A percentile compares a stretch with the other conserved stretches of the same genome.
Conservation (phyloP, 2,888 invertebrate species). For the Anoncus sp. region DNA sequence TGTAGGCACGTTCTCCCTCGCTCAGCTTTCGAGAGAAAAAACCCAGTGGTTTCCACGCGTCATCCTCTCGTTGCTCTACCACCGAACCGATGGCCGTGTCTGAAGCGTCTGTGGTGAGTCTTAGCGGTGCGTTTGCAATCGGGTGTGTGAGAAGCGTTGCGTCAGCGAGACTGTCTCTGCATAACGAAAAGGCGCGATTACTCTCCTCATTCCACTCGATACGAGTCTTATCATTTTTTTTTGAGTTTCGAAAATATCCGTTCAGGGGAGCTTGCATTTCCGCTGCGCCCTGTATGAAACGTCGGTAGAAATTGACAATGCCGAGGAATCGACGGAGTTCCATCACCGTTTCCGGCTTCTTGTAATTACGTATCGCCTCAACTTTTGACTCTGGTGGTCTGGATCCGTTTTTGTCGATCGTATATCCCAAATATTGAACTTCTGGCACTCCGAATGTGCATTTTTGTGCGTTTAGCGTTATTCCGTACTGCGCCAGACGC, state of each 20-base stretch:
- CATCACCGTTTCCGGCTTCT: slow-evolving; percentile 71
- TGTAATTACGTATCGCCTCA: slow-evolving; percentile 69
- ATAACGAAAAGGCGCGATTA: neutral
- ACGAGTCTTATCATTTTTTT: slow-evolving; percentile 46
- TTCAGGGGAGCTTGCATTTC: slow-evolving; percentile 76
- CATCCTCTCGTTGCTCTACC: slow-evolving; percentile 16
- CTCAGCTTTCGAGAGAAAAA: slow-evolving; percentile 41
- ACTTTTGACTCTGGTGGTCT: slow-evolving; percentile 76
- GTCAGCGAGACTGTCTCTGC: neutral
- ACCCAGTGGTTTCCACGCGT: slow-evolving; percentile 2
- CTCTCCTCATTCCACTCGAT: neutral
- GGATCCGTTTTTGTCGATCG: slow-evolving; percentile 71
- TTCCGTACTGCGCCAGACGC: slow-evolving; percentile 51
- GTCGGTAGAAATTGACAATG: slow-evolving; percentile 79
- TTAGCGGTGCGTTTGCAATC: neutral
- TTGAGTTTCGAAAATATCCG: slow-evolving; percentile 50
- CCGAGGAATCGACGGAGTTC: slow-evolving; percentile 77
- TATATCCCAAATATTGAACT: slow-evolving; percentile 73
- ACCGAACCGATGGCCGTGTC: slow-evolving; percentile 13
- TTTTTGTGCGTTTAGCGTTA: slow-evolving; percentile 71
- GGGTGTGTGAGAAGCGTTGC: neutral
- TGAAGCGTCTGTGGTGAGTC: slow-evolving; percentile 21
- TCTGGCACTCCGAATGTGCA: slow-evolving; percentile 71
- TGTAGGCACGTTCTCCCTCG: slow-evolving; percentile 12
- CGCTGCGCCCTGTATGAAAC: slow-evolving; percentile 77